Conservation (phyloP, 2,113 vertebrate species). For the Phyllostomus discolor region DNA sequence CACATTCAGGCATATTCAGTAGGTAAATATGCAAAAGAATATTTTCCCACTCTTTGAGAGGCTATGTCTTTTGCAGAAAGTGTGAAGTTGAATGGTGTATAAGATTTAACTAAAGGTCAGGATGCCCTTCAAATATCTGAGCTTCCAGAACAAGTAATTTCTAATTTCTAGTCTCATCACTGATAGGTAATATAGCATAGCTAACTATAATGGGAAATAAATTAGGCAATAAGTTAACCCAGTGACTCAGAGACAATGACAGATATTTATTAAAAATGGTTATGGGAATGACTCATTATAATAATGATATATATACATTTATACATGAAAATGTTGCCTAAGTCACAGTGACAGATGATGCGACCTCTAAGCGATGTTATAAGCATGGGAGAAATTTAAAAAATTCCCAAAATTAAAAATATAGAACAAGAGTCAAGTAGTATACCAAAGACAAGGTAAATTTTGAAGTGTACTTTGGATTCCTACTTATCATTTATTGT, state of each 20-base stretch:
- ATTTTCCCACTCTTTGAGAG: background rate
- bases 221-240: background rate
- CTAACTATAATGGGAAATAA: conserved; percentile 22
- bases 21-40: background rate
- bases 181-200: background rate
- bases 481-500: background rate
- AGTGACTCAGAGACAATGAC: background rate
- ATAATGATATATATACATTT: background rate
- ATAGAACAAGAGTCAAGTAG: background rate
- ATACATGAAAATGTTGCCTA: background rate
- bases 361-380: background rate
- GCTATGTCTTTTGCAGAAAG: background rate
- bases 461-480: background rate
- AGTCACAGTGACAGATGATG: background rate
- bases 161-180: background rate
- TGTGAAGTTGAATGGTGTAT: background rate
- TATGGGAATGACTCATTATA: background rate
- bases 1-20: background rate
- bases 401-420: background rate
- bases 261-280: background rate
- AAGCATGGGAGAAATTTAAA: background rate
- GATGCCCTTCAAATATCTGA: background rate
- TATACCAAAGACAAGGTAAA: background rate
- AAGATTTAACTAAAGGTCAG: background rate
- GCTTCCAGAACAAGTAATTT: background rate